A percentile compares a stretch with the other conserved stretches of the same genome.
Evolutionary conservation across 2,797 vertebrate species (phyloP).

Genomic region (Coregonus sp.): DNA sequence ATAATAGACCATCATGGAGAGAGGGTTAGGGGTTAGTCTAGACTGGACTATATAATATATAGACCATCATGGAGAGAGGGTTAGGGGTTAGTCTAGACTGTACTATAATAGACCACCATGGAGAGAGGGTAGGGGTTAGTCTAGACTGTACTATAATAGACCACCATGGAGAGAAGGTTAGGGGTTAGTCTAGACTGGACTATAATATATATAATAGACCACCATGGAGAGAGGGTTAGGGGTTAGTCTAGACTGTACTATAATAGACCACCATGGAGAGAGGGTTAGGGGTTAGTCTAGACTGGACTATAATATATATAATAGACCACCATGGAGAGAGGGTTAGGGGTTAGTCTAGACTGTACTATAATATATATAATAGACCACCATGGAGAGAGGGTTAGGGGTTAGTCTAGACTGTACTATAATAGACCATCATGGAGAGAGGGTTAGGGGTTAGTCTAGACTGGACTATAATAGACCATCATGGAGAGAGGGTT

Average conservation of each 20-base stretch:
- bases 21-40: slow-evolving; percentile 90
- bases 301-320: too few relatives aligned
- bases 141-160: slow-evolving; percentile 75
- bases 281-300: slow-evolving; percentile 92
- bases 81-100: slow-evolving; percentile 89
- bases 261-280: slow-evolving; percentile 85
- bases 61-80: slow-evolving; percentile 80
- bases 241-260: slow-evolving; percentile 84
- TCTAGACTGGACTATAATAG: slow-evolving; percentile 31
- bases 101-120: slow-evolving; percentile 79
- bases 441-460: slow-evolving; percentile 89
- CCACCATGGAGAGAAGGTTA: slow-evolving; percentile 86
- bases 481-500: not conserved
- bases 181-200: slow-evolving; percentile 87
- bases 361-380: too few relatives aligned
- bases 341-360: slow-evolving; percentile 90
- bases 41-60: slow-evolving; percentile 49
- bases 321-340: slow-evolving; percentile 87
- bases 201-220: slow-evolving; percentile 57
- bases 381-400: slow-evolving; percentile 88
- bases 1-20: slow-evolving; percentile 85
- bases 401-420: slow-evolving; percentile 89
- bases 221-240: slow-evolving; percentile 89
- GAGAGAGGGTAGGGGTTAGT: slow-evolving; percentile 89
- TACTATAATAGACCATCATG: slow-evolving; percentile 63